These are phyloP conservation scores for Cyclura pinguis DNA, from an alignment of 2,797 vertebrate species.

Conservation along the genomic window DNA sequence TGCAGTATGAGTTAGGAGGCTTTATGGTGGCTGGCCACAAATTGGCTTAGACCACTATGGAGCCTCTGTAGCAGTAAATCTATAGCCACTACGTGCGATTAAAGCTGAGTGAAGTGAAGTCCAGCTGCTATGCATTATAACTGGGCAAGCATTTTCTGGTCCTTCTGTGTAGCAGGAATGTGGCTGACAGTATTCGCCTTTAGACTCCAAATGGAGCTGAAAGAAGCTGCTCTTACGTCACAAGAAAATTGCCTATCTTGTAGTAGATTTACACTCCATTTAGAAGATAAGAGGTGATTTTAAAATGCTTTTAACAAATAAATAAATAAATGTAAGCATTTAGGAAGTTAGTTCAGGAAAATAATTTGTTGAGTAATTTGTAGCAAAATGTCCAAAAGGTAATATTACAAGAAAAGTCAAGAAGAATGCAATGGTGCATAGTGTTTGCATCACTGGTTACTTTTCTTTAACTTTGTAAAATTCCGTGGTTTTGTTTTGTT, in stretches of 20 bases:
- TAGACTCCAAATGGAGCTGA: background rate
- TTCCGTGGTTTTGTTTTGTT: too few species aligned
- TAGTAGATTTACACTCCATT: background rate
- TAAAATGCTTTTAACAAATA: too few species aligned
- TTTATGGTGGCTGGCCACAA: conserved; percentile 4
- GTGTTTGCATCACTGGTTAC: too few species aligned
- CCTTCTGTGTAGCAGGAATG: background rate
- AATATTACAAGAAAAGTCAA: too few species aligned
- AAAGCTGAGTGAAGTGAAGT: background rate
- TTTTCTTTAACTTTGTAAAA: too few species aligned
- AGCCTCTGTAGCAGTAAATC: background rate
- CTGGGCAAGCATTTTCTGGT: background rate
- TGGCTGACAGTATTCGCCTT: background rate
- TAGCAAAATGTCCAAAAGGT: background rate
- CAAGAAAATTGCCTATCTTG: background rate
- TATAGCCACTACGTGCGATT: background rate
- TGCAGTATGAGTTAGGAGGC: background rate
- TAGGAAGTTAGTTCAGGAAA: background rate
- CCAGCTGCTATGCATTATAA: background rate
- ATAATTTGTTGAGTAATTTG: background rate
- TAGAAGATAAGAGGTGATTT: background rate
- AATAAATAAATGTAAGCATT: background rate
- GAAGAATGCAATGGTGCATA: too few species aligned
- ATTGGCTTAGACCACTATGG: background rate
- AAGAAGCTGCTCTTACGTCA: background rate